Evolutionary conservation across 2,888 invertebrate genomes (phyloP), one percentile per base, ranked within the genome.

Genomic region (Limnephilus auricula): DNA sequence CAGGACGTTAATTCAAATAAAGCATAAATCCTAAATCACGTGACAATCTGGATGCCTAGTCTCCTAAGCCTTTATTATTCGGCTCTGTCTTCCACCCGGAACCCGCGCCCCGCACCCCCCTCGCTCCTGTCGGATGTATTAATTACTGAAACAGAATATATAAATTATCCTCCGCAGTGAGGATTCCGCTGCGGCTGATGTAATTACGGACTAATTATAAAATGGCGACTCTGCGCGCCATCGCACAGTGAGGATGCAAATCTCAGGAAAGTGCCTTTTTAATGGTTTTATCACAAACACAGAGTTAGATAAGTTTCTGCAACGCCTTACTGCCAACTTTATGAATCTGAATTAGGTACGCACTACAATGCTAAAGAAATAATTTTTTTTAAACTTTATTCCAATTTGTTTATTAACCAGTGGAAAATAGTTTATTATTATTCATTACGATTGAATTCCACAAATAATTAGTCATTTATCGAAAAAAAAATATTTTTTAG

Each of bases 221-320:
- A 90, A 91, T 91, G 90, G 92, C 91, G 92, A 92, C 88, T 92
- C 90, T 45, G 89, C 89, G 89, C 90, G 89, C 85, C 85, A 40
- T 45, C 85, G 40, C 85, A 85, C 40, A 30, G 40, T 15, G 45
- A 30, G 37, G 80, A 89, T 89, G 89, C 89, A 89, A 89, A 89
- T 89, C 89, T 40, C 50, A 25, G 87, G 37, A 88, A 88, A 65
- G 78, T 65, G 25, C 25, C 18, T 65, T 65, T 65, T 65, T 65
- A 83, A 34, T 88, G 78, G 25, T 88, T 88, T 65, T 65, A 65
- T 32, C 65, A 13, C 34, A 34, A 78, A 88, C 37, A 34, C 34
- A 83, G 25, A 37, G 25, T 65, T 65, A 25, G 65, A 65, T 65
- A 65, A 9, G 18, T 65, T 18, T 65, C 65, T 65, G 25, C 5